Base-by-base conservation (phyloP, 2,797 vertebrate species). In the Oreochromis mossambicus region DNA sequence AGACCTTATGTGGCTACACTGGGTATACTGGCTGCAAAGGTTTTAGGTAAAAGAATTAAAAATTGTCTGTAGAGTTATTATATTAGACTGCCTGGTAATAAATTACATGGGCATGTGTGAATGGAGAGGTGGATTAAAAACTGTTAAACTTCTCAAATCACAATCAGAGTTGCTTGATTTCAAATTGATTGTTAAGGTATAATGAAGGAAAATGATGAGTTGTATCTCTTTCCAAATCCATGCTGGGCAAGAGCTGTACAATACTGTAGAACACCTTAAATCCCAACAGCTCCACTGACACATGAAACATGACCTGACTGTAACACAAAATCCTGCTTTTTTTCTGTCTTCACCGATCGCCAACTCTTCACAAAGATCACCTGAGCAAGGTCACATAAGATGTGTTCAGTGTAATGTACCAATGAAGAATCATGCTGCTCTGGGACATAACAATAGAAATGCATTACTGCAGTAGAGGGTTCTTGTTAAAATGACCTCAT, bases 371-470 rank as follows among this genome's bases (percentile, higher is more conserved):
- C 46, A 36, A 34, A 43, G 11, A 70, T 83, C 77, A 85, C 73
- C 54, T 78, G 48, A 84, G 51, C 70, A 82, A 86, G 77, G 68
- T 86, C 84, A 73, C 63, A 50, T 13, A 15, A 80, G 32, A 79
- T 83, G 66, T 51, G 54, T 81, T 83, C 48, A 29, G 54, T 43
- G 36, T 66, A 83, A 75, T 55, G 41, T 43, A 78, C 75, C 12
- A 19, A 24, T 51, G 32, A 58, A 80, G 15, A 54, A 50, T 61
- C 70, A 17, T 38, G 26, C 54, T 77, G 51, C 77, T 76, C 76
- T 83, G 36, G 46, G 58, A 80, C 63, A 51, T 8, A 14, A 46
- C 80, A 54, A 80, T n/a, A 48, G 2, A 63, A 61, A 75, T 55
- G 58, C 14, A 19, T 32, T 5, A 51, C 29, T 55, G 76, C 54